Evolutionary conservation across 2,888 invertebrate species (phyloP), one percentile per base, ranked within the genome.

Genomic region (Sipha maydis): DNA sequence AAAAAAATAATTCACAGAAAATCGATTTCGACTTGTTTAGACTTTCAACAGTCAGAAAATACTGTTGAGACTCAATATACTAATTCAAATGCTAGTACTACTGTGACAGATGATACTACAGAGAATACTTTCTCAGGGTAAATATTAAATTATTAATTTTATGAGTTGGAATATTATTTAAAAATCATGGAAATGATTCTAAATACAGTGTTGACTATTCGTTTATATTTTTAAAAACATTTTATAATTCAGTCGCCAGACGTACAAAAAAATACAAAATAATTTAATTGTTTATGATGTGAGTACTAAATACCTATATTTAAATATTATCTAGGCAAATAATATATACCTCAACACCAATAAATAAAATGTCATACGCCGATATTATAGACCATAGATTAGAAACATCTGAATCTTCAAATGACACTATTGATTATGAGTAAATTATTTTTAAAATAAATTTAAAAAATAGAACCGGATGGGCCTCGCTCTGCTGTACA

Each of bases 371-470:
- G 54, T 54, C 54, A 73, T 34, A 73, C 34, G 34, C 34, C 34
- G 73, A 73, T 34, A 31, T 73, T 34, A 34, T 19, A 19, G 71
- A 73, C 34, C 34, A 73, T 73, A 73, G 73, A 34, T 73, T 73
- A 34, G 73, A 73, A 73, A 73, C 73, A 73, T 4, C 73, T 73
- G 34, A 73, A 73, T 73, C 73, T 73, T 73, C 73, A 31, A 73
- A 73, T 73, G 21, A 17, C 34, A 34, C 19, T 19, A 34, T 73
- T 19, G 34, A 73, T 34, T 73, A 73, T 73, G 34, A 34, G 73
- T 73, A 73, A 73, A 31, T 73, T 73, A 73, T 34, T 73, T 73
- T 73, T 71, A 71, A 71, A 31, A 71, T 71, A 71, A 71, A 71
- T 71, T 71, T 31, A 9, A 71, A 71, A 71, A 71, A 71, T 31